Base-by-base conservation (phyloP, 1,140 invertebrate species). In the Episyrphus balteatus region DNA sequence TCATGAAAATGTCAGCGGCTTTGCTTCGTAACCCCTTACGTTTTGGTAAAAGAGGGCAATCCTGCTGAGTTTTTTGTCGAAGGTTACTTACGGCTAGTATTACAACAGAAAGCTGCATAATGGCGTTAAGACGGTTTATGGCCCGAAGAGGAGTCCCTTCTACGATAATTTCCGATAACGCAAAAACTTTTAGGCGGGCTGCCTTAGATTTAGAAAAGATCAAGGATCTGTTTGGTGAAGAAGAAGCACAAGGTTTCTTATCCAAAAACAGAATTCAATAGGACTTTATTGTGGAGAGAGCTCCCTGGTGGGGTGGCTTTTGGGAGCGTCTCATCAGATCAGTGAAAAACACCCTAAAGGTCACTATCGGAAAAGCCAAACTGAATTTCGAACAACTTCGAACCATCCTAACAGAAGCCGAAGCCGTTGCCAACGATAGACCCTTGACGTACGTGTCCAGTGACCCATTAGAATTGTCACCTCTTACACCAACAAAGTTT, bases 91-190 rank as follows among this genome's bases (percentile, higher is more conserved):
- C n/a, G n/a, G n/a, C 43, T 3, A 55, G 59, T 1, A 42, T 68
- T 11, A 55, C 54, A 1, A 59, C 58, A 10, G 49, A 55, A 12
- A 40, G 30, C 15, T 68, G 66, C 52, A 31, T 66, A 3, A 45
- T 54, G 39, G 56, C 50, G 2, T 51, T 68, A 6, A 34, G 61
- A 15, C 42, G 62, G 40, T 70, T 70, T 47, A 49, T 67, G 11
- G 55, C 55, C n/a, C 42, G 58, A 42, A 50, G 60, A 49, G 61
- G 63, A 32, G 46, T 58, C 48, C 66, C 62, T 3, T 37, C 36
- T 2, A 54, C 54, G 1, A 59, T 74, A 10, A 71, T 60, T 40
- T 66, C 55, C 36, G 66, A 73, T 46, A 71, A 73, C 46, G 70
- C 60, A 1, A 64, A 53, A 8, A 70, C 66, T 50, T 70, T 69